Evolutionary conservation across 2,113 vertebrate genomes (phyloP), one percentile per base, ranked within the genome.

Genomic region (Athene cunicularia): DNA sequence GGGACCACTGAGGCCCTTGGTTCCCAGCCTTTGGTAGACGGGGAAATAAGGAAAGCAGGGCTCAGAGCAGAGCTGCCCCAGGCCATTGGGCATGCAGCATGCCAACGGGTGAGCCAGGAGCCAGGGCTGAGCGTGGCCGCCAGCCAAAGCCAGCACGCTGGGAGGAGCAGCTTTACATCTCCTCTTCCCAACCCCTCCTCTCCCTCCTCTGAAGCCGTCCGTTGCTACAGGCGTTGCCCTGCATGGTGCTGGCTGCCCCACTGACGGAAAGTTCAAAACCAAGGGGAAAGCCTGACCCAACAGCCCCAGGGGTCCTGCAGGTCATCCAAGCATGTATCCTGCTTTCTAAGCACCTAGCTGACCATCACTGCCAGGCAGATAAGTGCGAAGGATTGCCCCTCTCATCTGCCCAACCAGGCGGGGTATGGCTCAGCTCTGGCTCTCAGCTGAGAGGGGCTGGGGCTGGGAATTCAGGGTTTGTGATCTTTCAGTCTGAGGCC

Each of bases 111-210:
- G 55, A 91, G 49, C 21, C 22, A 5, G 47, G 41, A 86, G 41
- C 63, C 12, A 3, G 21, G 45, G 76, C 52, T 11, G 1, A 66
- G 47, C 15, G 3, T 0, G 0, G 19, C 52, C 12, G 3, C 0
- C 0, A 37, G 37, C n/a, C 64, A 45, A 67, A 37, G 21, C 33
- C 72, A 60, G 14, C 45, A 45, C 2, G 1, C 15, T 4, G n/a
- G 11, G 24, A 62, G 23, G 13, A 66, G 76, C 67, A 47, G 58
- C 32, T 45, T 27, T 80, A 8, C 63, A 67, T 35, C 20, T 9
- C n/a, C 32, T 33, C 32, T 35, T n/a, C 60, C 56, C 58, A 88
- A 45, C n/a, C 50, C 35, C 39, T 73, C 43, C n/a, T 23, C 24
- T 64, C 33, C 33, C 59, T 28, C 26, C 50, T 47, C 19, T 3